phyloP scores from a whole-genome alignment of 2,113 vertebrate genomes.

The Dipodomys spectabilis region DNA sequence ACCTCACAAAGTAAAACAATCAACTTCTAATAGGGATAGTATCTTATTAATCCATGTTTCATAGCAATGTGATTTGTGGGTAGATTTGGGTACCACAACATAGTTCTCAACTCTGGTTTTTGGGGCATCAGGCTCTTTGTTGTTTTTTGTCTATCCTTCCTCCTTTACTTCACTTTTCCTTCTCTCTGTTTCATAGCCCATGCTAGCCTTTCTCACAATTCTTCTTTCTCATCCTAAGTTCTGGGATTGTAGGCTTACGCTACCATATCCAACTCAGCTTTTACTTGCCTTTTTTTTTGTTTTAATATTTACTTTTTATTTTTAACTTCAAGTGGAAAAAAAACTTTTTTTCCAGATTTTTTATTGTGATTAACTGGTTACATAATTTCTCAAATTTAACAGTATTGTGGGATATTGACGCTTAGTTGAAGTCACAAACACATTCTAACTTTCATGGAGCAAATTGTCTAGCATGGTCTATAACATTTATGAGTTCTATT shows the following conservation, averaged over 20 bases:
- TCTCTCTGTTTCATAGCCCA: neutral
- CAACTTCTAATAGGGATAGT: neutral
- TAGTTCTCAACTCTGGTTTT: slow-evolving; percentile 11
- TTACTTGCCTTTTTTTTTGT: neutral
- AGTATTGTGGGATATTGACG: too few species aligned
- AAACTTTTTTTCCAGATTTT: too few species aligned
- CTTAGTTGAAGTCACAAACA: too few species aligned
- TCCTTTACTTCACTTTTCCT: neutral
- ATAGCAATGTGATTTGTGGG: neutral
- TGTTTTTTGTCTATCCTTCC: too few species aligned
- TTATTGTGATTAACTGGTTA: too few species aligned
- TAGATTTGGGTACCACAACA: neutral
- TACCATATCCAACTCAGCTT: too few species aligned
- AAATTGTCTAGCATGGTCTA: too few species aligned
- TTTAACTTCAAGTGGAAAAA: too few species aligned
- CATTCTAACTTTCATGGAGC: too few species aligned
- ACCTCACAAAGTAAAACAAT: neutral
- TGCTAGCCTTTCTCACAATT: neutral
- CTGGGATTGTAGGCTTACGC: neutral
- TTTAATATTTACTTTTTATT: too few species aligned
- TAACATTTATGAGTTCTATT: too few species aligned
- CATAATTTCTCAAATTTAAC: too few species aligned
- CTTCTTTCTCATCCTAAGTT: neutral
- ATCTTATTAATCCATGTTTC: neutral
- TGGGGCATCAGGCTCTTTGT: neutral